phyloP scores from a whole-genome alignment of 2,113 vertebrate species.

The Phrynosoma platyrhinos region DNA sequence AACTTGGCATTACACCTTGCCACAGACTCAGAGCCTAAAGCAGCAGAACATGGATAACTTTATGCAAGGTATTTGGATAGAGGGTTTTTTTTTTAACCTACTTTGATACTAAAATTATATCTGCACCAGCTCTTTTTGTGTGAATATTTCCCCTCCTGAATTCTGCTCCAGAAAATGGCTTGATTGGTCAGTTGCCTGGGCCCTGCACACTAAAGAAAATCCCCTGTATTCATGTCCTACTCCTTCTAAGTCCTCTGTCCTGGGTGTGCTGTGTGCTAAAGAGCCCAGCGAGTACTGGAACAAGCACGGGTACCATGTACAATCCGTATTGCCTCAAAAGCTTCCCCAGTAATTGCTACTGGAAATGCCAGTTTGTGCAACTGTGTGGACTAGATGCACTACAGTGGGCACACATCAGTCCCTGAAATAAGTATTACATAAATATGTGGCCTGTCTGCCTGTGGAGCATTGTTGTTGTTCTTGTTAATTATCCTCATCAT shows the following conservation, averaged over 20 bases:
- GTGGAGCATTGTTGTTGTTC: no score
- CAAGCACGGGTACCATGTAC: neutral
- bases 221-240: neutral
- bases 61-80: slow-evolving; percentile 12
- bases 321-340: neutral
- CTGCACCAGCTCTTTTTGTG: neutral
- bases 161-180: neutral
- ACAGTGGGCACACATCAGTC: neutral
- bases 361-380: neutral
- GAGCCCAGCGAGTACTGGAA: neutral
- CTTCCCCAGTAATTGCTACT: neutral
- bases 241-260: neutral
- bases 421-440: no score
- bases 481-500: no score
- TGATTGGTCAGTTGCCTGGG: neutral
- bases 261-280: neutral
- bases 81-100: neutral
- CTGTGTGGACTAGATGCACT: neutral
- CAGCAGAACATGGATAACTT: slow-evolving; percentile 27
- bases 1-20: neutral
- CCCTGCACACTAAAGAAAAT: neutral
- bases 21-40: slow-evolving; percentile 42
- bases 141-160: neutral
- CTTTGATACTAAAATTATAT: neutral
- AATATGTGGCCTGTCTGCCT: no score